Conservation (phyloP, 1,140 invertebrate species). For the Thereuonema tuberculata region DNA sequence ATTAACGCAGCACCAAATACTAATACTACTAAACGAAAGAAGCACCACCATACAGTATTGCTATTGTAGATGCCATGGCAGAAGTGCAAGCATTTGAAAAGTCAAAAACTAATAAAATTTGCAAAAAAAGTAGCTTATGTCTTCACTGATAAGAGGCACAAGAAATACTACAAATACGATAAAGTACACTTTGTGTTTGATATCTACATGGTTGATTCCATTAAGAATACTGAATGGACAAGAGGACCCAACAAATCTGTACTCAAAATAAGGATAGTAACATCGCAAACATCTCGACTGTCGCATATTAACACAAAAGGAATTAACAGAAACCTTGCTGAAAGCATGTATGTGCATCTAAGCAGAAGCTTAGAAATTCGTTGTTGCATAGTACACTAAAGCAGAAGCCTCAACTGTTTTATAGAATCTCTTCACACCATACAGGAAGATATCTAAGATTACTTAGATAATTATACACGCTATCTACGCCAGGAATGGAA, state of each 20-base stretch:
- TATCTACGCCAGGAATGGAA: neutral
- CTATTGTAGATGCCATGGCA: neutral
- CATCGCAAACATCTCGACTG: neutral
- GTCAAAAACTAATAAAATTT: neutral
- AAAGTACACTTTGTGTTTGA: neutral
- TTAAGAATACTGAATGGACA: too few species aligned
- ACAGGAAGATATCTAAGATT: neutral
- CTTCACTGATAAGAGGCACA: neutral
- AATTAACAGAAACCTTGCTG: neutral
- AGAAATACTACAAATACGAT: too few species aligned
- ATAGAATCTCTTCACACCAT: neutral
- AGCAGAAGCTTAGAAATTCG: neutral
- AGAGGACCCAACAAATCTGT: too few species aligned
- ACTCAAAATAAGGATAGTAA: neutral
- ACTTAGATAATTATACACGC: neutral
- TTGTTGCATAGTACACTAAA: neutral
- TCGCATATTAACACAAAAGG: neutral
- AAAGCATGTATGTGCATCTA: too few species aligned
- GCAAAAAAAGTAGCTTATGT: neutral
- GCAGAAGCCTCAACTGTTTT: neutral
- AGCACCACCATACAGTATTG: neutral
- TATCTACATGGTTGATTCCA: neutral
- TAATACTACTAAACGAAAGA: neutral
- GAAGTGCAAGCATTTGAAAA: neutral
- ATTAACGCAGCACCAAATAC: neutral